phyloP scores from a whole-genome alignment of 2,888 invertebrate genomes.

The Disparrhopalites patrizii region DNA sequence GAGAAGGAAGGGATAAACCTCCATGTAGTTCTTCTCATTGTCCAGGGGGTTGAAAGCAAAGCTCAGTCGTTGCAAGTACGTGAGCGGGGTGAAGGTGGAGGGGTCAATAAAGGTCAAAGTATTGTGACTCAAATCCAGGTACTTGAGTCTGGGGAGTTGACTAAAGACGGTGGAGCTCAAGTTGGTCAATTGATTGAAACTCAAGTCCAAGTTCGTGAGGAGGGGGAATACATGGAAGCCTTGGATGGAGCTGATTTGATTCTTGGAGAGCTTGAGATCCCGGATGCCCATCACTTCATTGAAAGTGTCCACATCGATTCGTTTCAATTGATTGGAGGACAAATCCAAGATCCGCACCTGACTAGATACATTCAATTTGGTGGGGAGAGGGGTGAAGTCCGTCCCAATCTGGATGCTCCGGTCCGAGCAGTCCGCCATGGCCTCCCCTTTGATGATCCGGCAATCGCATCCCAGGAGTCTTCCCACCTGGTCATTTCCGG shows the following conservation, averaged over 20 bases:
- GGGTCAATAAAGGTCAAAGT: conserved; percentile 35
- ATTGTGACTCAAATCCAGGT: conserved; percentile 42
- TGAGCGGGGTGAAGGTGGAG: conserved; percentile 31
- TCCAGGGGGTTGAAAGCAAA: conserved; percentile 39
- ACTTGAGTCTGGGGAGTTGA: conserved; percentile 19
- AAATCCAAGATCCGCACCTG: conserved; percentile 37
- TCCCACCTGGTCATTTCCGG: conserved; percentile 35
- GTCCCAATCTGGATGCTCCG: conserved; percentile 11
- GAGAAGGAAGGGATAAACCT: conserved; percentile 30
- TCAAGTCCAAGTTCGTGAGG: conserved; percentile 37
- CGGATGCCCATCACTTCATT: conserved; percentile 33
- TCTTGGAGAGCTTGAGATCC: conserved; percentile 32
- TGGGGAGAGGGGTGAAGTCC: conserved; percentile 21
- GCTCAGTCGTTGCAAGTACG: conserved; percentile 30
- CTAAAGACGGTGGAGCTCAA: conserved; percentile 30
- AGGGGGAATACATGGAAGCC: conserved; percentile 34
- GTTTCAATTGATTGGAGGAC: conserved; percentile 30
- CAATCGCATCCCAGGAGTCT: conserved; percentile 41
- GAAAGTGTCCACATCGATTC: conserved; percentile 34
- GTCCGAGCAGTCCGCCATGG: conserved; percentile 24
- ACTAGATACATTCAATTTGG: conserved; percentile 37
- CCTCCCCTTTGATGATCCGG: background rate
- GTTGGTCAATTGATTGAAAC: conserved; percentile 37
- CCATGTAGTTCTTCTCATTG: conserved; percentile 5
- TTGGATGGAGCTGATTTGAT: conserved; percentile 28